phyloP scores from a whole-genome alignment of 1,140 invertebrate species.

The Leptinotarsa texana region DNA sequence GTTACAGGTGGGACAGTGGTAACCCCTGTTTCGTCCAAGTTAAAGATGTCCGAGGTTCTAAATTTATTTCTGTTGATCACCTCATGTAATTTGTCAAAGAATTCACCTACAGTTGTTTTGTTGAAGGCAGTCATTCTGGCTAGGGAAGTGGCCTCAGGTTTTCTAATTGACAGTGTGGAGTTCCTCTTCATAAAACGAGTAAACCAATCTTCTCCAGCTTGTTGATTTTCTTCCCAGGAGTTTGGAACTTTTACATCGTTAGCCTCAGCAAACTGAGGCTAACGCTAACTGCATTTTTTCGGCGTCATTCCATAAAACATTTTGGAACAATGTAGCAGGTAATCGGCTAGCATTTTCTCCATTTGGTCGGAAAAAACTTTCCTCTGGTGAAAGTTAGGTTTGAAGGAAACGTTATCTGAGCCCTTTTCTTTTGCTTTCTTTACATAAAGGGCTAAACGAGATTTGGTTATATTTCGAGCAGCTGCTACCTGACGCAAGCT shows the following conservation, averaged over 20 bases:
- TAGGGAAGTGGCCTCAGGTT: conserved; percentile 26
- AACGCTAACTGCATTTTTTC: not conserved
- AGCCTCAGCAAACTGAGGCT: not conserved
- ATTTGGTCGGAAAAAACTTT: not conserved
- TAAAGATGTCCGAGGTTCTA: not conserved
- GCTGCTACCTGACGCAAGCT: conserved; percentile 17
- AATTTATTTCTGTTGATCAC: not conserved
- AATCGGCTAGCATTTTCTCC: not conserved
- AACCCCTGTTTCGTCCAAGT: not conserved
- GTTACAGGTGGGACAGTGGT: not conserved
- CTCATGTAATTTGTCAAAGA: conserved; percentile 8
- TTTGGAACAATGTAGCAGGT: not conserved
- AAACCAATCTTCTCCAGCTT: conserved; percentile 22
- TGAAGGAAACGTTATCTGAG: not conserved
- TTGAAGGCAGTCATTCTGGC: conserved; percentile 21
- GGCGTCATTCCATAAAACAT: conserved; percentile 2
- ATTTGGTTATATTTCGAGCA: not conserved
- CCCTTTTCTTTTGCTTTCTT: conserved; percentile 10
- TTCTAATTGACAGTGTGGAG: conserved; percentile 19
- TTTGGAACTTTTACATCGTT: conserved; percentile 14
- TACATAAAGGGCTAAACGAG: conserved; percentile 16
- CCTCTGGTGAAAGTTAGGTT: not conserved
- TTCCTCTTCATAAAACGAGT: conserved; percentile 26
- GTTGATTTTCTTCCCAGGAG: conserved; percentile 23
- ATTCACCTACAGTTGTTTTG: not conserved